Conservation (phyloP, 2,797 vertebrate species). For the Smutsia temminckii region DNA sequence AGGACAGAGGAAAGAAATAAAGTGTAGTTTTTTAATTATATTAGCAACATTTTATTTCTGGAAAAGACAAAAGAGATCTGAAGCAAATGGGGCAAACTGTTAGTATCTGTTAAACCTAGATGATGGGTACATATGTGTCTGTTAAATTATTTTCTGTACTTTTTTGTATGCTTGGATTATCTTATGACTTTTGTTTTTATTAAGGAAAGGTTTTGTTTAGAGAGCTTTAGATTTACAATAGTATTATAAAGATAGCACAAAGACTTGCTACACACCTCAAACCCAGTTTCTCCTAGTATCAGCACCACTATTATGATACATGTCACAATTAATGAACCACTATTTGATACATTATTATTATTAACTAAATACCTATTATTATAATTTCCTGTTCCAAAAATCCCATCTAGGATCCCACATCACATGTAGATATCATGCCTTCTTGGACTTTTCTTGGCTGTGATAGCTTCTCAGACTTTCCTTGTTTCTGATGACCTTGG, state of each 20-base stretch:
- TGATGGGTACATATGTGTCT: neutral
- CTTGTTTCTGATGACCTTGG: neutral
- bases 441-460: neutral
- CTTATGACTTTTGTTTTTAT: slow-evolving; percentile 25
- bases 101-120: neutral
- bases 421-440: neutral
- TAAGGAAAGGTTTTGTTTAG: neutral
- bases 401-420: neutral
- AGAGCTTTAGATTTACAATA: neutral
- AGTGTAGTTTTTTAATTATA: neutral
- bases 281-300: neutral
- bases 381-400: neutral
- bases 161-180: neutral
- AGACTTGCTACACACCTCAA: neutral
- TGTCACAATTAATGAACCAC: neutral
- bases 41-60: neutral
- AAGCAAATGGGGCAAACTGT: neutral
- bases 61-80: neutral
- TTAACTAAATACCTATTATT: neutral
- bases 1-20: neutral
- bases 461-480: neutral
- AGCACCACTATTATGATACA: neutral
- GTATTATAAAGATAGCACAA: neutral
- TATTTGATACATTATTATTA: neutral
- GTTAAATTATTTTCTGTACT: neutral